These are phyloP conservation scores for Drosophila tripunctata DNA, from an alignment of 2,888 invertebrate species.

Conservation along the genomic window DNA sequence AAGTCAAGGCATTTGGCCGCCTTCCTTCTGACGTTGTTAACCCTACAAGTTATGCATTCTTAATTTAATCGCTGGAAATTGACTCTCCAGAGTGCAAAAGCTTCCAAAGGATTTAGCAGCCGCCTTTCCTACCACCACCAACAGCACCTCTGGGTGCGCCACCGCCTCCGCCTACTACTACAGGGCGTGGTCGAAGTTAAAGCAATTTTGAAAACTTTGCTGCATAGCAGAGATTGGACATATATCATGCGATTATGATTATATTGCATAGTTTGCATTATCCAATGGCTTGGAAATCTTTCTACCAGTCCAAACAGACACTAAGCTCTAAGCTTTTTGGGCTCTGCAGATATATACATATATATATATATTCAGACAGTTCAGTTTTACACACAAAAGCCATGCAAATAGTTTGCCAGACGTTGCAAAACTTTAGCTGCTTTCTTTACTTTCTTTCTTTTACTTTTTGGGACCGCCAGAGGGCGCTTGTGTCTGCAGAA, in stretches of 20 bases:
- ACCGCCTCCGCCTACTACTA: constrained; percentile 6
- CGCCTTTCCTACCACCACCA: too few relatives aligned
- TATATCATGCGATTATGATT: constrained; percentile 80
- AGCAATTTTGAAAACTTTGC: constrained; percentile 60
- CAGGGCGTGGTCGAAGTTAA: background rate
- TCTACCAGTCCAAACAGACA: constrained; percentile 49
- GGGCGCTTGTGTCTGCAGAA: constrained; percentile 37
- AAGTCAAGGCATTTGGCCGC: constrained; percentile 27
- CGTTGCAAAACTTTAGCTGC: constrained; percentile 37
- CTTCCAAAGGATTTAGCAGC: constrained; percentile 45
- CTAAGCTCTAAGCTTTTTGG: constrained; percentile 22
- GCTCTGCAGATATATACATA: constrained; percentile 27
- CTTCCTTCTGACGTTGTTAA: constrained; percentile 57
- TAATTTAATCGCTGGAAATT: constrained; percentile 78
- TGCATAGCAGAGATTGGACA: constrained; percentile 76
- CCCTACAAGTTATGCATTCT: constrained; percentile 79
- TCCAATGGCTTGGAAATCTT: constrained; percentile 73
- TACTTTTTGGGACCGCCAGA: constrained; percentile 27
- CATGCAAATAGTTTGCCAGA: constrained; percentile 55
- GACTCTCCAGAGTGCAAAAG: constrained; percentile 72
- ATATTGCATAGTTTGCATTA: constrained; percentile 78
- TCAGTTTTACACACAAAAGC: constrained; percentile 15
- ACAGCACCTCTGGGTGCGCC: too few relatives aligned
- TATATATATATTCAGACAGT: constrained; percentile 4
- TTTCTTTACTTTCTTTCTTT: background rate